Percentiles rank a stretch among this genome's conserved stretches.
Conservation (phyloP, 2,113 vertebrate genomes). For the Silurus glanis region DNA sequence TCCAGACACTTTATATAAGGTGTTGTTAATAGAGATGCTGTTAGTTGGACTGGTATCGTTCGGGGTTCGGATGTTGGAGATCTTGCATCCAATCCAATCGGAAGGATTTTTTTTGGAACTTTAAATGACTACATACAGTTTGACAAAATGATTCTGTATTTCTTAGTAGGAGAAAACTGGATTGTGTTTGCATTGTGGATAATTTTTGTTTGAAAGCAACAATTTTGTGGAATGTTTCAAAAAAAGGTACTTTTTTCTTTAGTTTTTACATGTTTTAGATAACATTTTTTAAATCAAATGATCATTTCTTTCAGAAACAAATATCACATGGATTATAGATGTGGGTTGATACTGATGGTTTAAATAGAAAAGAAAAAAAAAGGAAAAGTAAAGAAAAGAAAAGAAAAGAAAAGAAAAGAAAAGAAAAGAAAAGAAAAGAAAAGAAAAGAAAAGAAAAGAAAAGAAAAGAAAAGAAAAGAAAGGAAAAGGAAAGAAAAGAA, state of each 20-base stretch:
- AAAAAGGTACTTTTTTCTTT: neutral
- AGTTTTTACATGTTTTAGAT: neutral
- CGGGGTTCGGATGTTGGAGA: neutral
- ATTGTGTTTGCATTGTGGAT: neutral
- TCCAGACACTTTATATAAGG: neutral
- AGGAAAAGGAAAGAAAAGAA: too few relatives aligned
- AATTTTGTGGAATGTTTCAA: neutral
- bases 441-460: neutral
- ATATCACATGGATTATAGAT: neutral
- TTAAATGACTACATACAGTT: neutral
- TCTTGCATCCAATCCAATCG: neutral
- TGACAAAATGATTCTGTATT: neutral
- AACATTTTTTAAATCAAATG: neutral
- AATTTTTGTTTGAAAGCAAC: neutral
- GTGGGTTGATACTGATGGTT: neutral
- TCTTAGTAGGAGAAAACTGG: neutral
- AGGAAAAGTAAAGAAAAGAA: too few relatives aligned
- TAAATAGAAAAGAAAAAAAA: neutral
- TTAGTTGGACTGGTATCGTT: too few relatives aligned
- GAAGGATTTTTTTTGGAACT: neutral
- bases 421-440: too few relatives aligned
- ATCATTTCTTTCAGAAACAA: neutral
- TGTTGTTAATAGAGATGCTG: neutral
- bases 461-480: too few relatives aligned
- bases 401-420: neutral